Conservation (phyloP, 2,113 vertebrate genomes). For the Phocoena sinus region DNA sequence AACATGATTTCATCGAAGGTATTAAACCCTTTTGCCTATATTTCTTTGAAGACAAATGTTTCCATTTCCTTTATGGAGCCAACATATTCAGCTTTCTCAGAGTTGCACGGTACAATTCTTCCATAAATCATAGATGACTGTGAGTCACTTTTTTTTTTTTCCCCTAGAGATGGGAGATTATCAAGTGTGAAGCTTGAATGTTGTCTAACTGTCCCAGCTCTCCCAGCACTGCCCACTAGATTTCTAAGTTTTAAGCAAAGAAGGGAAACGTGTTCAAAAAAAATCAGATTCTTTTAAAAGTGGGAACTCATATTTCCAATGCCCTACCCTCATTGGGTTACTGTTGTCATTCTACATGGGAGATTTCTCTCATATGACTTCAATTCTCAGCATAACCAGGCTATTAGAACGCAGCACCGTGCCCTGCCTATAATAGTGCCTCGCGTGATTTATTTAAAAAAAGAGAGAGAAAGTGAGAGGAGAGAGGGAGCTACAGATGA, state of each 20-base stretch:
- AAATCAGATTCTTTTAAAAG: neutral
- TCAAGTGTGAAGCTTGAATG: neutral
- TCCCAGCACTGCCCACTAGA: neutral
- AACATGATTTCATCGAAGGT: neutral
- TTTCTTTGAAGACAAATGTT: neutral
- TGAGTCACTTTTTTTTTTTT: neutral
- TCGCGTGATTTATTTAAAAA: neutral
- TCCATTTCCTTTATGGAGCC: neutral
- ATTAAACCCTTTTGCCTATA: neutral
- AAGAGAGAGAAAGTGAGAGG: neutral
- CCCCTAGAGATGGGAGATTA: neutral
- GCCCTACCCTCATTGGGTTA: neutral
- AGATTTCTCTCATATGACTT: neutral
- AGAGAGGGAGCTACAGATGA: neutral
- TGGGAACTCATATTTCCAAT: neutral
- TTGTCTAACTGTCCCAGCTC: neutral
- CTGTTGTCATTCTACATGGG: neutral
- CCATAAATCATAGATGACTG: neutral
- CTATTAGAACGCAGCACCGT: neutral
- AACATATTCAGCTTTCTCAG: neutral
- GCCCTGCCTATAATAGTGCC: neutral
- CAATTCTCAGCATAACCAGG: neutral
- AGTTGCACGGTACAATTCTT: neutral
- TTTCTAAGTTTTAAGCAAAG: slow-evolving; percentile 11
- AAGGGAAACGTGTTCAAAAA: neutral